A percentile compares a stretch with the other conserved stretches of the same genome.
Evolutionary conservation across 2,888 invertebrate genomes (phyloP).

Genomic region (Zele albiditarsus): DNA sequence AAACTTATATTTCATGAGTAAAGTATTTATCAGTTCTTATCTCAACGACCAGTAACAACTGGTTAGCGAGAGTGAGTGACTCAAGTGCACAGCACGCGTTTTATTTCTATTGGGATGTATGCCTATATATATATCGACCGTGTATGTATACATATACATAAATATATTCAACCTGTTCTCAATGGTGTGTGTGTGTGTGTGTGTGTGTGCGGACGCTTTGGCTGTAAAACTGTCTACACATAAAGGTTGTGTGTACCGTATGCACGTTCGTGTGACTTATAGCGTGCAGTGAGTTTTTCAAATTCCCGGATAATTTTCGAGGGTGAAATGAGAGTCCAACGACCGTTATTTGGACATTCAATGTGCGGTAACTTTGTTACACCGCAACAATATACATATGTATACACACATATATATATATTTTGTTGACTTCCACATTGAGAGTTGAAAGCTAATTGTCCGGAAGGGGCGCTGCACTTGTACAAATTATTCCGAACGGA

Average conservation of each 20-base stretch:
- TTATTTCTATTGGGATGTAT: slow-evolving; percentile 11
- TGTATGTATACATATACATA: not conserved
- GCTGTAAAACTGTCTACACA: not conserved
- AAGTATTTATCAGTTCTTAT: slow-evolving; percentile 37
- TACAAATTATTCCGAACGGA: slow-evolving; percentile 56
- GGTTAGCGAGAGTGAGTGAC: slow-evolving; percentile 40
- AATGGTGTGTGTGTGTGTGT: slow-evolving; percentile 8
- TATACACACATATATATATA: not conserved
- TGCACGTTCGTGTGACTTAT: slow-evolving; percentile 7
- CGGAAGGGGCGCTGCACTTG: slow-evolving; percentile 37
- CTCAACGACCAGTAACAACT: slow-evolving; percentile 44
- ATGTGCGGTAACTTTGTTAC: slow-evolving; percentile 51
- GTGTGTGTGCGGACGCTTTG: slow-evolving; percentile 6
- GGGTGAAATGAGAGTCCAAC: slow-evolving; percentile 30
- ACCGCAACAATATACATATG: not conserved
- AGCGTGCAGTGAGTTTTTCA: slow-evolving; percentile 40
- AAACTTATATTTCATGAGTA: not conserved
- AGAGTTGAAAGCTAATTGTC: slow-evolving; percentile 30
- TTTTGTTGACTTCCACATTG: not conserved
- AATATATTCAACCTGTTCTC: slow-evolving; percentile 22
- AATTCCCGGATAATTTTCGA: slow-evolving; percentile 47
- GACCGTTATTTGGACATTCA: slow-evolving; percentile 52
- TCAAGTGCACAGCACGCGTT: slow-evolving; percentile 18
- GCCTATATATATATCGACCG: slow-evolving; percentile 2
- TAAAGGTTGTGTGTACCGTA: not conserved